phyloP scores from a whole-genome alignment of 2,888 invertebrate genomes.

The Nomada ruficornis region DNA sequence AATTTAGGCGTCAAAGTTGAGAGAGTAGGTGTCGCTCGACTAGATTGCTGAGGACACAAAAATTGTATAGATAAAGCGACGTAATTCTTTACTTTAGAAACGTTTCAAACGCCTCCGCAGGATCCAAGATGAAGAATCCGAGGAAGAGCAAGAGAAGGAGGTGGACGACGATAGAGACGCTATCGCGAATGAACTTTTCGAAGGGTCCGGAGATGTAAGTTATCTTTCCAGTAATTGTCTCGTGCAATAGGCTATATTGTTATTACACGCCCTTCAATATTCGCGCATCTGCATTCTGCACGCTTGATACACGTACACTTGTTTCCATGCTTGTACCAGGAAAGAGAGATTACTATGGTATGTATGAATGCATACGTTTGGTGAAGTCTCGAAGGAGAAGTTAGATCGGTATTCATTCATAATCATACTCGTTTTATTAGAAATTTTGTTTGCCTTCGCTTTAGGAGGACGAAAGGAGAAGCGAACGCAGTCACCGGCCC shows the following conservation, averaged over 20 bases:
- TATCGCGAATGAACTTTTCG: constrained; percentile 95
- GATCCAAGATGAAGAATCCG: constrained; percentile 96
- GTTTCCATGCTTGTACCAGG: constrained; percentile 45
- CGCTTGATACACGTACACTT: constrained; percentile 13
- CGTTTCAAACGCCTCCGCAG: constrained; percentile 93
- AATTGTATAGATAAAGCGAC: constrained; percentile 25
- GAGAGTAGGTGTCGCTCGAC: constrained; percentile 86
- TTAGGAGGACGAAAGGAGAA: constrained; percentile 92
- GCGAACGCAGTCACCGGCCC: constrained; percentile 89
- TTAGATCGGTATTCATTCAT: background rate
- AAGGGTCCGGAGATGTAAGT: constrained; percentile 93
- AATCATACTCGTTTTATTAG: too few relatives aligned
- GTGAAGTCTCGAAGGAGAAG: background rate
- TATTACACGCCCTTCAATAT: too few relatives aligned
- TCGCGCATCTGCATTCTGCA: too few relatives aligned
- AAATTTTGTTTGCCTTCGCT: constrained; percentile 8
- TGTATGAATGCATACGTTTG: constrained; percentile 33
- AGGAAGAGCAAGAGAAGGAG: constrained; percentile 92
- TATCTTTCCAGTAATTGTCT: background rate
- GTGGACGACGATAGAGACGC: constrained; percentile 92
- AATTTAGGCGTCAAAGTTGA: constrained; percentile 98
- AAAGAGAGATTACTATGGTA: constrained; percentile 58
- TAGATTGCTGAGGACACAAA: background rate
- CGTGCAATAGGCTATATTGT: too few relatives aligned
- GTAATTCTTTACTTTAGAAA: constrained; percentile 80